A percentile compares a stretch with the other conserved stretches of the same genome.
phyloP scores from a whole-genome alignment of 1,140 invertebrate genomes.

The Cherax quadricarinatus region DNA sequence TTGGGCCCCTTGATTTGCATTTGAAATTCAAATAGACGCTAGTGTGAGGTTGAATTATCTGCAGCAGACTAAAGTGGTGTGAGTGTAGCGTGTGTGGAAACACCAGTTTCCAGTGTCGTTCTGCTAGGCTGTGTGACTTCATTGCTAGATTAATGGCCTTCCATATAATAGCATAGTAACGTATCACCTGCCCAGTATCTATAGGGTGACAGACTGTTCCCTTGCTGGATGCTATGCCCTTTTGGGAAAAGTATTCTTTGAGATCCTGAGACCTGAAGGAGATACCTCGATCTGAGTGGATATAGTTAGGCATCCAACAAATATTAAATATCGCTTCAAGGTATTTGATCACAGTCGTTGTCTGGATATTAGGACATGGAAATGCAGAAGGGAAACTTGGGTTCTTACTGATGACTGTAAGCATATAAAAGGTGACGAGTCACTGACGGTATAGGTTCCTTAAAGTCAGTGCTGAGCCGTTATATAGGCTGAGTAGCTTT shows the following conservation, averaged over 20 bases:
- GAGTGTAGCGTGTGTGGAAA: slow-evolving; percentile 51
- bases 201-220: neutral
- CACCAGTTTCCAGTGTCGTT: slow-evolving; percentile 38
- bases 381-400: slow-evolving; percentile 36
- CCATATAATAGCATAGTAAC: slow-evolving; percentile 71
- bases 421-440: neutral
- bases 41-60: slow-evolving; percentile 59
- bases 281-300: slow-evolving; percentile 38
- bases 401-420: slow-evolving; percentile 21
- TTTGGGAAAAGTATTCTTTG: slow-evolving; percentile 25
- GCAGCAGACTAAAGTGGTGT: slow-evolving; percentile 55
- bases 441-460: too few relatives aligned
- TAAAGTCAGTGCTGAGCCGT: too few relatives aligned
- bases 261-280: slow-evolving; percentile 28
- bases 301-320: slow-evolving; percentile 38
- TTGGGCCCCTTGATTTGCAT: too few relatives aligned
- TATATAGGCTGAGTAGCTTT: too few relatives aligned
- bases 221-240: slow-evolving; percentile 17
- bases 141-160: slow-evolving; percentile 65
- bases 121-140: slow-evolving; percentile 17
- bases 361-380: slow-evolving; percentile 39
- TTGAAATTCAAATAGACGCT: slow-evolving; percentile 55
- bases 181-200: slow-evolving; percentile 43
- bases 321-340: slow-evolving; percentile 28
- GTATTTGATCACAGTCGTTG: slow-evolving; percentile 24